phyloP scores from a whole-genome alignment of 1,140 invertebrate species.

The Cotesia chilonis region DNA sequence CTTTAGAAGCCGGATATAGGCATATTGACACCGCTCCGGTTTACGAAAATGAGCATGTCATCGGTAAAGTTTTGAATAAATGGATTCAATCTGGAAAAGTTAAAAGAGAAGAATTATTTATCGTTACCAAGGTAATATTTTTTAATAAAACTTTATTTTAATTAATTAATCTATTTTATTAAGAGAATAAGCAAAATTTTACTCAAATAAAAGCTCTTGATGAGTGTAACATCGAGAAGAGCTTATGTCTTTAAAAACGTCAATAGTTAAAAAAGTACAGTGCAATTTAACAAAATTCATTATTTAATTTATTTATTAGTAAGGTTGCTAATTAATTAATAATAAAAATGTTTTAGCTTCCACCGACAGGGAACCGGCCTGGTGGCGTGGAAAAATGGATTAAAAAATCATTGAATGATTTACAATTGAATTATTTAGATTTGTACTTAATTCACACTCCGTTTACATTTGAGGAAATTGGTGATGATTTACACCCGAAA shows the following conservation, averaged over 20 bases:
- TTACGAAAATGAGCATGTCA: constrained; percentile 72
- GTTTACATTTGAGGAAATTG: constrained; percentile 70
- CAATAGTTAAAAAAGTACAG: no score
- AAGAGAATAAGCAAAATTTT: no score
- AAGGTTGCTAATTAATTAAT: neutral
- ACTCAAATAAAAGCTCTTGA: no score
- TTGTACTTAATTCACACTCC: constrained; percentile 76
- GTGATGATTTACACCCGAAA: constrained; percentile 62
- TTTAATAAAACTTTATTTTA: no score
- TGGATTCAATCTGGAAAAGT: constrained; percentile 71
- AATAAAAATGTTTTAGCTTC: constrained; percentile 51
- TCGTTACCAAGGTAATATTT: constrained; percentile 71
- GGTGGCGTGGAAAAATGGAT: constrained; percentile 70
- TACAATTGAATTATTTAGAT: constrained; percentile 75
- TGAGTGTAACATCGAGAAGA: no score
- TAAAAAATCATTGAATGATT: constrained; percentile 67
- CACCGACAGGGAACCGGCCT: constrained; percentile 62
- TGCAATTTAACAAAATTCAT: no score
- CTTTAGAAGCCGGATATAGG: constrained; percentile 73
- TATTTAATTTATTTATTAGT: neutral
- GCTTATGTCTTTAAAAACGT: no score
- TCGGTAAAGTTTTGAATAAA: constrained; percentile 71
- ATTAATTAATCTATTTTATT: no score
- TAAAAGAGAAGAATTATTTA: constrained; percentile 75
- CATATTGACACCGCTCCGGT: constrained; percentile 75